Conservation (phyloP, 2,888 invertebrate genomes). For the Autographa pulchrina region DNA sequence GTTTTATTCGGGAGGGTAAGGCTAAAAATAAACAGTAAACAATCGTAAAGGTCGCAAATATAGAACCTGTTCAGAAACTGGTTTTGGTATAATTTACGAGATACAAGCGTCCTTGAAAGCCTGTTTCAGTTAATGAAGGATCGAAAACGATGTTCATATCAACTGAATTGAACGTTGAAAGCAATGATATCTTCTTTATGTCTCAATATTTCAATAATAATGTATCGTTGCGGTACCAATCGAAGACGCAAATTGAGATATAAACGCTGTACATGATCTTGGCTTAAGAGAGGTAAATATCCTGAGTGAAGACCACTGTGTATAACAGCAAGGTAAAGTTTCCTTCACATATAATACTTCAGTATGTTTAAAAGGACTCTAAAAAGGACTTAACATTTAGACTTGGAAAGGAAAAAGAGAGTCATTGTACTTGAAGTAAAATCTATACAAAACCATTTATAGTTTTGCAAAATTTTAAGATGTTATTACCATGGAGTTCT, state of each 20-base stretch:
- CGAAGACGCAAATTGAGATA: neutral
- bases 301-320: too few species aligned
- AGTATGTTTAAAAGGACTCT: too few species aligned
- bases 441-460: too few species aligned
- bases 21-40: constrained; percentile 82
- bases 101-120: constrained; percentile 46
- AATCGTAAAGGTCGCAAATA: constrained; percentile 76
- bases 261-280: neutral
- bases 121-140: neutral
- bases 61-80: constrained; percentile 72
- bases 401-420: too few species aligned
- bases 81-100: constrained; percentile 58
- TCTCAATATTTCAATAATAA: constrained; percentile 4
- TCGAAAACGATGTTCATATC: neutral
- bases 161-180: neutral
- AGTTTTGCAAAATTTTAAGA: too few species aligned
- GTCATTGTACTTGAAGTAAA: too few species aligned
- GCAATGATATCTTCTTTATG: neutral
- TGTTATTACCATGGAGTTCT: too few species aligned
- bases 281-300: neutral
- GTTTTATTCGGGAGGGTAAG: constrained; percentile 66
- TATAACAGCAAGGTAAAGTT: too few species aligned
- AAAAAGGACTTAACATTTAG: too few species aligned
- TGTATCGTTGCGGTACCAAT: neutral
- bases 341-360: too few species aligned